Evolutionary conservation across 2,113 vertebrate genomes (phyloP), one percentile per base, ranked within the genome.

Genomic region (Eulemur rufifrons): DNA sequence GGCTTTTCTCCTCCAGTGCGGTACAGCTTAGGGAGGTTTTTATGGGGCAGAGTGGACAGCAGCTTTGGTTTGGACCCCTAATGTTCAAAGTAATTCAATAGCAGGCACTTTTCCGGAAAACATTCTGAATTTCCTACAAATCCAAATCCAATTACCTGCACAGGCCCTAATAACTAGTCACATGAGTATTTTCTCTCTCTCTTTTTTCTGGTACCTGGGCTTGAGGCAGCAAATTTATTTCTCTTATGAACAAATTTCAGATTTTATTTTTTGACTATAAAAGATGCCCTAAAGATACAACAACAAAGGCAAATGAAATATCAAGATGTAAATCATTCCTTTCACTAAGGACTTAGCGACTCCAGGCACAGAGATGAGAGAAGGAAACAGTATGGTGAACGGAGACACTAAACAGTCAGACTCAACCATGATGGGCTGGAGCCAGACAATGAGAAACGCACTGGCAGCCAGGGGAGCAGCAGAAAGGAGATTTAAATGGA

Each of bases 41-140:
- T 95, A 78, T 64, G 68, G 95, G 54, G 29, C 93, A 91, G 95
- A 97, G 74, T 32, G 82, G 96, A 97, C 97, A 97, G 84, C 78
- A 91, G 94, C 93, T 95, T 92, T 97, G 91, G 83, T 80, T 96
- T 92, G 95, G 97, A 98, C 80, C 82, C 91, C 86, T 97, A 89
- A 97, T 47, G 94, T 97, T 98, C 95, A 94, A 96, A 98, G 94
- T 87, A 98, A 98, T 97, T 98, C 98, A 98, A 98, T 93, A 93
- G 89, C 95, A 97, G 94, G 92, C 69, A 96, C 71, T 82, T 81
- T 94, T 98, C 94, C 95, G 92, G 96, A 98, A 98, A 98, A 95
- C 94, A 64, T 97, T 98, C 96, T 97, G 96, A 97, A 98, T 97
- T 98, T 98, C 90, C 96, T 97, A 94, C 83, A 97, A 98, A 98